A percentile compares a stretch with the other conserved stretches of the same genome.
Conservation (phyloP, 1,140 invertebrate species). For the Triops cancriformis region DNA sequence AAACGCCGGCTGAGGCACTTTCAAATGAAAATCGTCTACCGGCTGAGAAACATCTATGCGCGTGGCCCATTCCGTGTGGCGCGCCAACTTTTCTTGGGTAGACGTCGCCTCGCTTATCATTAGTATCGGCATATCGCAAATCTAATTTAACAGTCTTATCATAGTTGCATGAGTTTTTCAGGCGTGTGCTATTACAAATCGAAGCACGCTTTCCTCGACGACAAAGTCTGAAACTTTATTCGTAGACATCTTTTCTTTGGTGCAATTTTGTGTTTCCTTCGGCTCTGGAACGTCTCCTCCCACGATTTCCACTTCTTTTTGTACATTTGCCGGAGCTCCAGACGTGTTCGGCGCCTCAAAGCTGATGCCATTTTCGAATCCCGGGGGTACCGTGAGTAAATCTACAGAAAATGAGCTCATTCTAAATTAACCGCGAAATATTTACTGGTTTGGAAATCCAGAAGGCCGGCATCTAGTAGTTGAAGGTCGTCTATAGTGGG, state of each 20-base stretch:
- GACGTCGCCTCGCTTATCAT: conserved; percentile 27
- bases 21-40: conserved; percentile 70
- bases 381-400: conserved; percentile 54
- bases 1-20: conserved; percentile 74
- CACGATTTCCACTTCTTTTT: conserved; percentile 22
- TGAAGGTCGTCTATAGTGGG: conserved; percentile 31
- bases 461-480: conserved; percentile 34
- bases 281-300: conserved; percentile 25
- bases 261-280: conserved; percentile 33
- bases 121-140: conserved; percentile 27
- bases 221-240: conserved; percentile 11
- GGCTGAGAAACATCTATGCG: conserved; percentile 69
- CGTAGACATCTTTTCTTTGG: neutral
- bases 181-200: neutral
- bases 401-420: conserved; percentile 35
- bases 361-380: conserved; percentile 49
- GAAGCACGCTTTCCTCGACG: neutral
- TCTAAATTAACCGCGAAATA: neutral
- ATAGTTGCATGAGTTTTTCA: neutral
- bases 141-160: neutral
- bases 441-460: conserved; percentile 25
- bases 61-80: conserved; percentile 70
- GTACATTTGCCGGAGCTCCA: neutral
- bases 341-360: conserved; percentile 31
- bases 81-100: conserved; percentile 30